A percentile compares a stretch with the other conserved stretches of the same genome.
Evolutionary conservation across 2,797 vertebrate species (phyloP).

Genomic region (Typhlichthys eigenmanni): DNA sequence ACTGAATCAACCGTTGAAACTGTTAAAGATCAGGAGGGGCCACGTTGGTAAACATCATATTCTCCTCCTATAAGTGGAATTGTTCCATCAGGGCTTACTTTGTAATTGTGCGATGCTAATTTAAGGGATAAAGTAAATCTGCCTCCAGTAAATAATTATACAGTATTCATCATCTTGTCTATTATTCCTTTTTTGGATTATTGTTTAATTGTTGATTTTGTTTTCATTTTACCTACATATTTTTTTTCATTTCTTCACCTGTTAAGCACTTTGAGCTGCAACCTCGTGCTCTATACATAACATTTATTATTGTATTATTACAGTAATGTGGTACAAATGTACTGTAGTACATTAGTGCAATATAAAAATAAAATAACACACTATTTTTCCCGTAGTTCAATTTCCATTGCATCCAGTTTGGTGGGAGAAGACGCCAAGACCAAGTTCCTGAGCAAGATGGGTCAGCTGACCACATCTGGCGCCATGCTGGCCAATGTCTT

Average conservation of each 20-base stretch:
- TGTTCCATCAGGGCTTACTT: background rate
- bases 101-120: too few relatives aligned
- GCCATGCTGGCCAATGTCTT: constrained; percentile 99
- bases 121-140: too few relatives aligned
- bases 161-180: too few relatives aligned
- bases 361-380: background rate
- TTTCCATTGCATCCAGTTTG: constrained; percentile 96
- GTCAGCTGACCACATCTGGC: constrained; percentile 96
- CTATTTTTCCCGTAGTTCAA: constrained; percentile 76
- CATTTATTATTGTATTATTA: too few relatives aligned
- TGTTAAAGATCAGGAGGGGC: constrained; percentile 53
- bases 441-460: constrained; percentile 99
- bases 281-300: too few relatives aligned
- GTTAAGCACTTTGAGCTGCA: too few relatives aligned
- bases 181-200: too few relatives aligned
- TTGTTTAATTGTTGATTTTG: too few relatives aligned
- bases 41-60: constrained; percentile 43
- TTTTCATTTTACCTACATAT: too few relatives aligned
- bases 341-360: background rate
- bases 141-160: too few relatives aligned
- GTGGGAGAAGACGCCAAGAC: constrained; percentile 98
- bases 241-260: too few relatives aligned
- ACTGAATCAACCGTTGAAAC: constrained; percentile 57
- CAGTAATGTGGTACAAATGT: too few relatives aligned
- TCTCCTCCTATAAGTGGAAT: constrained; percentile 12